These are phyloP conservation scores for Clitarchus hookeri DNA, from an alignment of 2,888 invertebrate genomes.

Conservation along the genomic window DNA sequence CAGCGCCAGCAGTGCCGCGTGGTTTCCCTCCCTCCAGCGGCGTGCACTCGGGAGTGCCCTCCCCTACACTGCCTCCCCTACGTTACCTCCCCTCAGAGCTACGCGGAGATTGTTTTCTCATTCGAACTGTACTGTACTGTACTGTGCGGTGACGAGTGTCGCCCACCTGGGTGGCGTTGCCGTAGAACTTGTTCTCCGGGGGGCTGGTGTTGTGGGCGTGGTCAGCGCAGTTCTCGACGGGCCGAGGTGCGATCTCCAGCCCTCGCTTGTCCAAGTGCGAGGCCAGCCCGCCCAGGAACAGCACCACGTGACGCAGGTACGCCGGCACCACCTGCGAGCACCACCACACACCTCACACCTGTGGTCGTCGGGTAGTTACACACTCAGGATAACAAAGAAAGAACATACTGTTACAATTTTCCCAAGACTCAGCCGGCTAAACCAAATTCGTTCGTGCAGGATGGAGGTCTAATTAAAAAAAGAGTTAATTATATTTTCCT, in stretches of 20 bases:
- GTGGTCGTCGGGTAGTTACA: neutral
- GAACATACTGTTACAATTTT: no score
- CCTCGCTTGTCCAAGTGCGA: conserved; percentile 30
- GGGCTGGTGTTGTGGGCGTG: conserved; percentile 25
- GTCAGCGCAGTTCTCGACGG: conserved; percentile 23
- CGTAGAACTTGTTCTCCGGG: conserved; percentile 28
- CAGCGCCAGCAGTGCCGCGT: no score
- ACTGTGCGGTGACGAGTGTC: no score
- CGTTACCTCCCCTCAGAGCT: neutral
- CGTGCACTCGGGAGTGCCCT: neutral
- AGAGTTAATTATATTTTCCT: no score
- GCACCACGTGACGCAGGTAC: conserved; percentile 35
- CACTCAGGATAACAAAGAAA: no score
- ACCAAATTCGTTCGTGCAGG: no score
- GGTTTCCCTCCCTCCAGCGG: no score
- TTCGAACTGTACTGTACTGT: no score
- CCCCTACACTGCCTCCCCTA: neutral
- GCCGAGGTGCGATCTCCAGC: conserved; percentile 3
- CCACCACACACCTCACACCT: neutral
- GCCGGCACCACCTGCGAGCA: conserved; percentile 34
- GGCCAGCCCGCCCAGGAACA: conserved; percentile 34
- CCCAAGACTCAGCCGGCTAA: no score
- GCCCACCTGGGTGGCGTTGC: conserved; percentile 25
- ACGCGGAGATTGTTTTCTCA: no score
- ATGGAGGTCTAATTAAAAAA: no score